These are phyloP conservation scores for Conger conger DNA, from an alignment of 2,113 vertebrate genomes.

Conservation along the genomic window DNA sequence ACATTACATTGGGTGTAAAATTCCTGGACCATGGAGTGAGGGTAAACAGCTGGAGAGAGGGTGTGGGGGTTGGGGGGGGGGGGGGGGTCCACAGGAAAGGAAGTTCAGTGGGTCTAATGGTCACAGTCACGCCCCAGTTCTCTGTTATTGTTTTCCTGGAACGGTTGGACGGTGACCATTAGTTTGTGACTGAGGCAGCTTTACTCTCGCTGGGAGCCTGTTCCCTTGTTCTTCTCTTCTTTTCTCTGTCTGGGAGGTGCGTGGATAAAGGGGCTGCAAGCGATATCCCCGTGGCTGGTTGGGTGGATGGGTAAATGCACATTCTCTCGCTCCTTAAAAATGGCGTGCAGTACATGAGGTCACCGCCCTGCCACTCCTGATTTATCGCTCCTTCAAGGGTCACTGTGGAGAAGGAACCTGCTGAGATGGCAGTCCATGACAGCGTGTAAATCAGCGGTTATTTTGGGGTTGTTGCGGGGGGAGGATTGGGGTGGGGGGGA, in stretches of 20 bases:
- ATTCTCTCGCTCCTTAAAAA: conserved; percentile 29
- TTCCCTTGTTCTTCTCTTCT: background rate
- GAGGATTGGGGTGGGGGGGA: background rate
- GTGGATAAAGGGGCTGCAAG: background rate
- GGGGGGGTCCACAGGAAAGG: background rate
- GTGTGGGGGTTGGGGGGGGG: too few relatives aligned
- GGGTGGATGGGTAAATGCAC: conserved; percentile 35
- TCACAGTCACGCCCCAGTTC: background rate
- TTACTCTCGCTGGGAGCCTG: background rate
- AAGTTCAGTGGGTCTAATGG: background rate
- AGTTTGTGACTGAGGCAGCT: background rate
- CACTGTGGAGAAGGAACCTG: conserved; percentile 39
- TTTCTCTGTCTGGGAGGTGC: background rate
- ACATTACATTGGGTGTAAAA: background rate
- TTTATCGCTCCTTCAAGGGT: conserved; percentile 45
- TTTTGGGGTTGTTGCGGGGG: conserved; percentile 26
- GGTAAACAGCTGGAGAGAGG: background rate
- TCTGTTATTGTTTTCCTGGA: background rate
- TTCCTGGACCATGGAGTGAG: background rate
- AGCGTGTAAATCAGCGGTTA: conserved; percentile 44
- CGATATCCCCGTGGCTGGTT: background rate
- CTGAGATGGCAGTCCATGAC: conserved; percentile 27
- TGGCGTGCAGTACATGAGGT: conserved; percentile 50
- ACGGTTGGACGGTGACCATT: background rate
- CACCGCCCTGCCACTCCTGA: conserved; percentile 39